A percentile compares a stretch with the other conserved stretches of the same genome.
These are phyloP conservation scores for Triplophysa rosa DNA, from an alignment of 2,113 vertebrate species.

Conservation along the genomic window DNA sequence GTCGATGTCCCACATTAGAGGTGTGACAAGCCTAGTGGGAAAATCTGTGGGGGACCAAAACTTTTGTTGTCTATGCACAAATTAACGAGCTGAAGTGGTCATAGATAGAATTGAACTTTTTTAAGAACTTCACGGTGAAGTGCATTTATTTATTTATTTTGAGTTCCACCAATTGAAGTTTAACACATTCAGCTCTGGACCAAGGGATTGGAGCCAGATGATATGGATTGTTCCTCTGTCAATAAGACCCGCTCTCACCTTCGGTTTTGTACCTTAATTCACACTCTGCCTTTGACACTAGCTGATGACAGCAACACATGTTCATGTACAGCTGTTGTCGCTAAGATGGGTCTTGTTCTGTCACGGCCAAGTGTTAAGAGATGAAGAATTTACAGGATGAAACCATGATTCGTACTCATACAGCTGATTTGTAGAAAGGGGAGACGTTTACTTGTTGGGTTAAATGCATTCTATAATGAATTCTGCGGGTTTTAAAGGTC, in stretches of 20 bases:
- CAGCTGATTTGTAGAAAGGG: neutral
- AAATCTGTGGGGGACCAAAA: conserved; percentile 4
- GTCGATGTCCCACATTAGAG: conserved; percentile 7
- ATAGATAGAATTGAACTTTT: conserved; percentile 17
- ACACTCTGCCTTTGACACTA: neutral
- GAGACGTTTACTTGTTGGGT: neutral
- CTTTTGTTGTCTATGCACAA: neutral
- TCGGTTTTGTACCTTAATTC: neutral
- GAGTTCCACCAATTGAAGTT: too few relatives aligned
- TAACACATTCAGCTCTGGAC: too few relatives aligned
- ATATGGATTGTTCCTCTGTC: neutral
- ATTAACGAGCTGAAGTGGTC: neutral
- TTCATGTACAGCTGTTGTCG: neutral
- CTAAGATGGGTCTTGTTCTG: neutral
- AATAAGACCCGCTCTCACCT: neutral
- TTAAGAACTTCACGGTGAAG: neutral
- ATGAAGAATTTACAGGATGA: neutral
- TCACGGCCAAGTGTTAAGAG: neutral
- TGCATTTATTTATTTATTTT: too few relatives aligned
- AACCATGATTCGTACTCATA: neutral
- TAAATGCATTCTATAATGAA: too few relatives aligned
- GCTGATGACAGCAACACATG: neutral
- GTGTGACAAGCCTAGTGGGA: neutral
- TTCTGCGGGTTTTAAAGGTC: too few relatives aligned
- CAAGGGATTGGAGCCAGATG: neutral